A percentile compares a stretch with the other conserved stretches of the same genome.
Evolutionary conservation across 1,140 invertebrate species (phyloP).

Genomic region (Maconellicoccus hirsutus): DNA sequence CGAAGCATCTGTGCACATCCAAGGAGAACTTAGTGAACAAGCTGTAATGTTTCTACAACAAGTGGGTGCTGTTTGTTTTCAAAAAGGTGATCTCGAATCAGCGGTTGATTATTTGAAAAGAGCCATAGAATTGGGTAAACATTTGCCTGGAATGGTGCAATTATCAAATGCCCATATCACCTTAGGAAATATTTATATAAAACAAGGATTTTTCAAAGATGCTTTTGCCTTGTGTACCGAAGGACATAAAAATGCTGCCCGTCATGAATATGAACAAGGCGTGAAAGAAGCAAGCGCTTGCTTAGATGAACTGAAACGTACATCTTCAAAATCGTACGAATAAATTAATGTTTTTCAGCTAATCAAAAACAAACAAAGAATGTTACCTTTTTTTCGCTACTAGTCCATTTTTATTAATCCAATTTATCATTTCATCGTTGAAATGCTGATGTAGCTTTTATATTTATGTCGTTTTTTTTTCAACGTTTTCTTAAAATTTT

Average conservation of each 20-base stretch:
- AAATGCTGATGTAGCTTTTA: too few species aligned
- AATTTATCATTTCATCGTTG: too few species aligned
- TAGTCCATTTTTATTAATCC: too few species aligned
- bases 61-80: conserved; percentile 59
- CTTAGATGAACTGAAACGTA: conserved; percentile 34
- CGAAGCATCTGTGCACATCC: conserved; percentile 44
- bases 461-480: too few species aligned
- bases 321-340: background rate
- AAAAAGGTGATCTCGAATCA: conserved; percentile 49
- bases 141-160: conserved; percentile 48
- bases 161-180: conserved; percentile 68
- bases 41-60: conserved; percentile 72
- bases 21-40: conserved; percentile 58
- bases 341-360: background rate
- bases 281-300: conserved; percentile 55
- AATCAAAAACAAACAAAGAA: background rate
- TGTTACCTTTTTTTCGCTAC: background rate
- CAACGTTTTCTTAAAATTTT: too few species aligned
- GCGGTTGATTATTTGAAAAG: conserved; percentile 57
- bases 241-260: conserved; percentile 54
- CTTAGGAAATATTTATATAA: conserved; percentile 64
- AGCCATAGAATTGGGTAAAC: conserved; percentile 53
- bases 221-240: conserved; percentile 58
- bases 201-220: conserved; percentile 52
- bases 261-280: conserved; percentile 48